A percentile compares a stretch with the other conserved stretches of the same genome.
Evolutionary conservation across 53 echinoderm and acorn worm species (phyloP).

Genomic region (Apostichopus leukothele): DNA sequence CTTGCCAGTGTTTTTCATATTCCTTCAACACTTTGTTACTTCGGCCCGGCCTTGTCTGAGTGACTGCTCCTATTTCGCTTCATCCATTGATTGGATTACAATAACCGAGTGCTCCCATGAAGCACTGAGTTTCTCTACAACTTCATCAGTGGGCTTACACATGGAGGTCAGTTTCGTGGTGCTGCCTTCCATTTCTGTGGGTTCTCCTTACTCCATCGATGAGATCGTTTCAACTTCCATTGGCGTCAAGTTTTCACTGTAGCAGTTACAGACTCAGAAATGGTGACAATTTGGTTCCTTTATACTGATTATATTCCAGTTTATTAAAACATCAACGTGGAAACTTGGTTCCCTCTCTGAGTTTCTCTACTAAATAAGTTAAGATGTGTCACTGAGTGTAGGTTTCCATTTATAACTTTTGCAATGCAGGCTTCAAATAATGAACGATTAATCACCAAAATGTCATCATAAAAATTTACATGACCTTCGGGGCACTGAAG

Average conservation of each 20-base stretch:
- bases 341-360: too few species aligned
- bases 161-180: constrained; percentile 3
- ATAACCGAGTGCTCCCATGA: background rate
- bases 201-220: background rate
- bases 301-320: too few species aligned
- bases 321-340: too few species aligned
- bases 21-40: background rate
- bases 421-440: too few species aligned
- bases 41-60: background rate
- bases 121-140: background rate
- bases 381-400: too few species aligned
- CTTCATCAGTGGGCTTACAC: background rate
- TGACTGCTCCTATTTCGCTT: background rate
- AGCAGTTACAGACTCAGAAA: too few species aligned
- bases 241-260: background rate
- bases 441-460: too few species aligned
- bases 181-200: background rate
- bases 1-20: background rate
- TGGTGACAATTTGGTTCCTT: too few species aligned
- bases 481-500: too few species aligned
- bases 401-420: too few species aligned
- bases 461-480: too few species aligned
- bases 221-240: background rate
- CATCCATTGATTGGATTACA: background rate
- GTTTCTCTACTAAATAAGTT: too few species aligned